Base-by-base conservation (phyloP, 2,888 invertebrate species). In the Thera britannica region DNA sequence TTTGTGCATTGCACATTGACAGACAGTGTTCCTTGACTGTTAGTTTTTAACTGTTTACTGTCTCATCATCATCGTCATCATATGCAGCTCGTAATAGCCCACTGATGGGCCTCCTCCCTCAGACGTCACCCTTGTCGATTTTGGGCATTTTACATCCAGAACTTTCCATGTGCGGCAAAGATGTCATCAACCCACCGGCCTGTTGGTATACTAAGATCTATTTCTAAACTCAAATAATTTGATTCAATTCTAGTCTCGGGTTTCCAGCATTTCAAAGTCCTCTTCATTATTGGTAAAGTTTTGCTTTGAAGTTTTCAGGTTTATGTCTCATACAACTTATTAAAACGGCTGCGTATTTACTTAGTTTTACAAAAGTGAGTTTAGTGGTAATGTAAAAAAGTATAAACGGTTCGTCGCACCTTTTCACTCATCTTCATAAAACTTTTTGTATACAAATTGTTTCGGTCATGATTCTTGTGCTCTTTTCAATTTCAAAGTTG, bases 251-350 rank as follows among this genome's bases (percentile, higher is more conserved):
- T 4, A 34, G 57, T 51, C 23, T 58, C 23, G 23, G 46, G 57
- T 61, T 64, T 68, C 57, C 60, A 46, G 44, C 64, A 58, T 68
- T 64, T 49, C n/a, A 46, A 68, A 49, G 46, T 58, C 58, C 11
- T 52, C 58, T 58, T 61, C 63, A 60, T 60, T 58, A 68, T 61
- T 68, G 35, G 38, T 68, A 64, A 64, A 64, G 64, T 60, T 57
- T 51, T 51, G 52, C n/a, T 9, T 51, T 52, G 46, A 11, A 44
- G 35, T 57, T 63, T 64, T 60, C 52, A 52, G 46, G 35, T 48
- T 62, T 55, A 8, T n/a, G 51, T 34, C 52, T 55, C 46, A n/a
- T 46, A 60, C 6, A 61, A 54, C 44, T 64, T 44, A 11, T 48
- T 9, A 46, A n/a, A 52, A 54, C 5, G 5, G 12, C 9, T 48